phyloP scores from a whole-genome alignment of 2,797 vertebrate species.

The Callimico goeldii region DNA sequence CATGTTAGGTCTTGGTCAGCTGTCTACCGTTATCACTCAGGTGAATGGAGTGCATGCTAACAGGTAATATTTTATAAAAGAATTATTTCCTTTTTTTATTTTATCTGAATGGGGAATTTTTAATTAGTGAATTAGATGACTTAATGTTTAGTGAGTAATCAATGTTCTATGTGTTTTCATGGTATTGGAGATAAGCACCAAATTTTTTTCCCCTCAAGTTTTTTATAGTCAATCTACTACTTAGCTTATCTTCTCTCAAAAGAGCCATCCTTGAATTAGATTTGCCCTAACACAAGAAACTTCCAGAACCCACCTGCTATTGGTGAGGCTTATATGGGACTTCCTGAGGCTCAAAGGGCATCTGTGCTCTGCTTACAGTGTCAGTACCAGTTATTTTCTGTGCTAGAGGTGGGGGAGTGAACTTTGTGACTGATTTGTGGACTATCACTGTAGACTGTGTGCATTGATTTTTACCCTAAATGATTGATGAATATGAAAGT shows the following conservation, averaged over 20 bases:
- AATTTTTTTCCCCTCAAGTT: background rate
- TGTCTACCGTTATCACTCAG: conserved; percentile 97
- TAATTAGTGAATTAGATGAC: background rate
- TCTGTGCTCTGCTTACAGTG: background rate
- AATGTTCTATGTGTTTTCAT: conserved; percentile 25
- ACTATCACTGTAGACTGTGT: background rate
- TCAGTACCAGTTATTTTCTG: background rate
- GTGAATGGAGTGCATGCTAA: conserved; percentile 96
- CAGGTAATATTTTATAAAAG: conserved; percentile 87
- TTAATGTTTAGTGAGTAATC: conserved; percentile 44
- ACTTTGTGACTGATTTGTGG: background rate
- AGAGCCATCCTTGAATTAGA: conserved; percentile 26
- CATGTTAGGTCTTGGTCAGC: conserved; percentile 97
- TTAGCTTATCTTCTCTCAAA: conserved; percentile 28
- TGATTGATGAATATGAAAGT: conserved; percentile 24
- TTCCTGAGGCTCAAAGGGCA: background rate
- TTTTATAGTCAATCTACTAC: background rate
- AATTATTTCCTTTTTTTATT: conserved; percentile 45
- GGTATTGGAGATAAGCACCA: background rate
- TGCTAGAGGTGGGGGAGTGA: background rate
- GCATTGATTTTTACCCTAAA: conserved; percentile 29
- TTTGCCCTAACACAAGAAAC: conserved; percentile 27
- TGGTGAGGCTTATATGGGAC: background rate
- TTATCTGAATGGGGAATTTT: conserved; percentile 1
- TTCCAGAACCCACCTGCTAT: background rate